Evolutionary conservation across 1,140 invertebrate genomes (phyloP), one percentile per base, ranked within the genome.

Genomic region (Nasonia giraulti): DNA sequence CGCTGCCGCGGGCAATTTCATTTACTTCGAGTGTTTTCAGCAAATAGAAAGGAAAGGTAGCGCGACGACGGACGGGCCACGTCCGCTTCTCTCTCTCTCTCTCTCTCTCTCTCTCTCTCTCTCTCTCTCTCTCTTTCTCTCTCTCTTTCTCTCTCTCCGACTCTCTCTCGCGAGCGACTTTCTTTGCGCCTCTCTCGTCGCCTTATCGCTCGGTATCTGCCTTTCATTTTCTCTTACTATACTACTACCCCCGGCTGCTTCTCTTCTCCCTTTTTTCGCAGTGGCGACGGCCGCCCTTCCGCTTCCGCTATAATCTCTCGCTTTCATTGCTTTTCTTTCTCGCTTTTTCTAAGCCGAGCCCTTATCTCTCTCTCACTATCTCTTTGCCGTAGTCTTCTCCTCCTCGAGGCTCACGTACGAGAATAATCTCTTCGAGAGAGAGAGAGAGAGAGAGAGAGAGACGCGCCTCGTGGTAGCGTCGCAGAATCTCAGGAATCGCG

Each of bases 1-100:
- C 27, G 69, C 68, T 33, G 79, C 80, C 84, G 75, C 75, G 80
- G 75, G 80, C 80, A 82, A 77, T 85, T 85, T 85, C 84, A 85
- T 83, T 86, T 86, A 78, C 85, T 73, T 73, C 27, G 68, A 82
- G 84, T 78, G 75, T 79, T 78, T 85, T 79, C 47, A 79, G 44
- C 50, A 81, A 82, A 85, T 82, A 77, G 74, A 82, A 85, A 33
- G 79, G 66, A 76, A 74, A 83, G 44, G 14, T 23, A 33, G 50
- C 14, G 31, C 20, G 37, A 37, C 31, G 44, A 75, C 40, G 69
- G 11, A 79, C 50, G 62, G 23, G 8, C 12, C 68, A 23, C 47
- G 44, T 78, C 33, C 44, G 12, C 27, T n/a, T n/a, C 62, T 31
- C 12, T 27, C 44, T 66, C 55, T 81, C 27, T n/a, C 82, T 40